Base-by-base conservation (phyloP, 2,797 vertebrate species). In the Pyrocephalus nanus region DNA sequence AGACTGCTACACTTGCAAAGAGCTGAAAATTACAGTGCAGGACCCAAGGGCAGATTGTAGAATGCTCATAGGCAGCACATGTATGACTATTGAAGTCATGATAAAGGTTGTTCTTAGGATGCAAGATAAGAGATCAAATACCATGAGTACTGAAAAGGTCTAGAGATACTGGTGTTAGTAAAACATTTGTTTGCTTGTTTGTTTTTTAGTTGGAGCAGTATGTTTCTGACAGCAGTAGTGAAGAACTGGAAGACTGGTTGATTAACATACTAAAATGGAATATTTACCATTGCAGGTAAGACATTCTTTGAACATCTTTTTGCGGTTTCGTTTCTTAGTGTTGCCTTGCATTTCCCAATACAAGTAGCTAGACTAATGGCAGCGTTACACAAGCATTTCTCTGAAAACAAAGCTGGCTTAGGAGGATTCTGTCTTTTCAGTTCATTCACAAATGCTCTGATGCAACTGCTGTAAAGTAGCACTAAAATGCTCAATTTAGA, bases 221-320 rank as follows among this genome's bases (percentile, higher is more conserved):
- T 97, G 97, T 76, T 97, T 98, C 93, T 97, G 97, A 96, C 92
- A 96, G 94, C 88, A 92, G 36, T 82, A 95, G 94, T 40, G 90
- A 93, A 89, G 96, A 97, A 96, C 92, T 97, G 95, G 97, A 98
- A 96, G 92, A 97, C 91, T 95, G 72, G 26, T 88, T 96, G 94
- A 96, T 96, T 96, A 92, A 92, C 86, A 25, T 97, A 92, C 95
- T 97, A 95, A 97, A 95, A 97, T 98, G 97, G 97, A 97, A 86
- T 91, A 92, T 96, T 97, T 97, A 96, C 96, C 92, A 92, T 83
- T 96, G 93, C 90, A 98, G 98, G 98, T 98, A 98, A 98, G 97
- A 84, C 23, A 40, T 50, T 78, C 69, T 95, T 95, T 47, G 40
- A 58, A 81, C 0, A 0, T 62, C 13, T n/a, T 72, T 70, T 67